Base-by-base conservation (phyloP, 2,113 vertebrate species). In the Pongo abelii region DNA sequence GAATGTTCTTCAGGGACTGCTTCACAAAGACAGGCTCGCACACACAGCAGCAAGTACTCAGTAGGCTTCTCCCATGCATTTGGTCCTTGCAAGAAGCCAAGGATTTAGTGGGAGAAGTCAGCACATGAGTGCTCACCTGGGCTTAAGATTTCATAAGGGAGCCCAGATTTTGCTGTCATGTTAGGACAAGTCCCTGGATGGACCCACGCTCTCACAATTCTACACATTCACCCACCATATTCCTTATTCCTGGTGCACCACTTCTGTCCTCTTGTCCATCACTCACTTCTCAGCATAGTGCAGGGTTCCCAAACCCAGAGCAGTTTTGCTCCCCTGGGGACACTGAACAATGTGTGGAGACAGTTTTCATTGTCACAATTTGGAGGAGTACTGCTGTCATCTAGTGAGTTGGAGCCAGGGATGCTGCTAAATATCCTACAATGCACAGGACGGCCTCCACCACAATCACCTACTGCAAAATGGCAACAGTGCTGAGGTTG, bases 171-270 rank as follows among this genome's bases (percentile, higher is more conserved):
- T 3, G 6, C 16, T n/a, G 74, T 27, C 64, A 25, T 7, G 35
- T 40, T 32, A 1, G 18, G 43, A 64, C 30, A 17, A 48, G n/a
- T 46, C n/a, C 13, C 46, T 5, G 50, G 10, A 5, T 13, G 12
- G 40, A 2, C 75, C 43, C 84, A 40, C 27, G 22, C 10, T 18
- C 64, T 16, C 27, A 7, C 23, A 27, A 9, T 48, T 6, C n/a
- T 59, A 11, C 3, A 12, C 1, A 5, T 1, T 80, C 78, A 5
- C 16, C 20, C n/a, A 3, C 0, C 0, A 2, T 2, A 12, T 7
- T 30, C 25, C 69, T 30, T 9, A 30, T 17, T 10, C 9, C 72
- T 48, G 22, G 50, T 1, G 13, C 2, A 10, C 61, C 12, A 6
- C 38, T 59, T 38, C 50, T 74, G 59, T 79, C 0, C 43, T 38